Evolutionary conservation across 2,113 vertebrate genomes (phyloP), one percentile per base, ranked within the genome.

Genomic region (Manacus vitellinus): DNA sequence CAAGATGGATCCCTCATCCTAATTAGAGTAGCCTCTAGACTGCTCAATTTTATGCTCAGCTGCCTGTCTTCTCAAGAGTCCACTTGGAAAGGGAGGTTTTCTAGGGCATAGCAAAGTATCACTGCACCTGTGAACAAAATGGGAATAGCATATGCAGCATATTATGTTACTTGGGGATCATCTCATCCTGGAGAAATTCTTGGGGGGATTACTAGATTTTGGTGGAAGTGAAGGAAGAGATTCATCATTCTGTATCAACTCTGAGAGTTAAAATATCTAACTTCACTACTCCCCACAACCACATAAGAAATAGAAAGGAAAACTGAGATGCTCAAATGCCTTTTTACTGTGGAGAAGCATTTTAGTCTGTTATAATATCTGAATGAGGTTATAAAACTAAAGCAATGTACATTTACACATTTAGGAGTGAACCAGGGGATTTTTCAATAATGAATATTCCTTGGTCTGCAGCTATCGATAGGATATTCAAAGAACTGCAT

Each of bases 241-340:
- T 37, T 43, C 3, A 10, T 55, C 2, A 2, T 56, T 78, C 33
- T 28, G 4, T 37, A 20, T 44, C 22, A 52, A 14, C 10, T 84
- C 11, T 41, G 37, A 73, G 37, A 39, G 9, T n/a, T 76, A 37
- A 85, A 78, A 51, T n/a, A 47, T 5, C 16, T 7, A 23, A 21
- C 14, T 21, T 80, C 9, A 28, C 6, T n/a, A 30, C 8, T 4
- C 6, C 5, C 15, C 6, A 8, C 3, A 56, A 33, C 9, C 1
- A 2, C 6, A 7, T 44, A 39, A 72, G 41, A 66, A 75, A 63
- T 14, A 30, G 14, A 37, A 41, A 52, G 13, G 25, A 41, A 78
- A 65, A 10, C 10, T 47, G 28, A 37, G n/a, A 35, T 39, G 14
- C 7, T 68, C 7, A 44, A 63, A 21, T 27, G 16, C 7, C 20